These are phyloP conservation scores for Rotaria socialis DNA, from an alignment of 2,888 invertebrate species.

Conservation along the genomic window DNA sequence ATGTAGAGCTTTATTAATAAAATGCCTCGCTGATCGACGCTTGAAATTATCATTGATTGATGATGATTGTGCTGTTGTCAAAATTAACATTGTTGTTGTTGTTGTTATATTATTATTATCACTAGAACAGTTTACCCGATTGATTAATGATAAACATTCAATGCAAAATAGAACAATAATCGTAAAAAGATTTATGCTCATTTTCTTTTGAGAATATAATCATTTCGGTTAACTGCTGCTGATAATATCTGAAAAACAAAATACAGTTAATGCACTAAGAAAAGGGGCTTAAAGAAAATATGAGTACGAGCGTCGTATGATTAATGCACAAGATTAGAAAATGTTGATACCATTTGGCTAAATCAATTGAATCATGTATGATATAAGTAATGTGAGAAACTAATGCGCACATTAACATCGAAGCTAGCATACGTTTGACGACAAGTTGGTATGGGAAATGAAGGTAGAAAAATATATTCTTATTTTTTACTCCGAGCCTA, in stretches of 20 bases:
- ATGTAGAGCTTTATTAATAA: background rate
- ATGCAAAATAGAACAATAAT: background rate
- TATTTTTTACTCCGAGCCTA: too few relatives aligned
- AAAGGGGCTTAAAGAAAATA: too few relatives aligned
- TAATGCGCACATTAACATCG: too few relatives aligned
- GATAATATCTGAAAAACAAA: background rate
- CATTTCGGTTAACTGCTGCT: background rate
- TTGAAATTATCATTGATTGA: background rate
- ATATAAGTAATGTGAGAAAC: too few relatives aligned
- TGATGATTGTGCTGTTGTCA: background rate
- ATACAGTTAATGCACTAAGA: background rate
- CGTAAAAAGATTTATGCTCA: background rate
- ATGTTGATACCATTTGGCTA: too few relatives aligned
- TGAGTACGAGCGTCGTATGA: too few relatives aligned
- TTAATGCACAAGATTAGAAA: too few relatives aligned
- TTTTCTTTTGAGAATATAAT: background rate
- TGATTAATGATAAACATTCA: conserved; percentile 2
- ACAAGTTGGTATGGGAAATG: too few relatives aligned
- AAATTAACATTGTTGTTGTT: background rate
- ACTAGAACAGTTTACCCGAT: background rate
- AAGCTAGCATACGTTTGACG: too few relatives aligned
- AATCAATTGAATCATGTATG: too few relatives aligned
- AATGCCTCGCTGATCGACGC: background rate
- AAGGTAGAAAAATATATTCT: too few relatives aligned
- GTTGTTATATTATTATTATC: background rate